Base-by-base conservation (phyloP, 2,888 invertebrate genomes). In the Disparrhopalites patrizii region DNA sequence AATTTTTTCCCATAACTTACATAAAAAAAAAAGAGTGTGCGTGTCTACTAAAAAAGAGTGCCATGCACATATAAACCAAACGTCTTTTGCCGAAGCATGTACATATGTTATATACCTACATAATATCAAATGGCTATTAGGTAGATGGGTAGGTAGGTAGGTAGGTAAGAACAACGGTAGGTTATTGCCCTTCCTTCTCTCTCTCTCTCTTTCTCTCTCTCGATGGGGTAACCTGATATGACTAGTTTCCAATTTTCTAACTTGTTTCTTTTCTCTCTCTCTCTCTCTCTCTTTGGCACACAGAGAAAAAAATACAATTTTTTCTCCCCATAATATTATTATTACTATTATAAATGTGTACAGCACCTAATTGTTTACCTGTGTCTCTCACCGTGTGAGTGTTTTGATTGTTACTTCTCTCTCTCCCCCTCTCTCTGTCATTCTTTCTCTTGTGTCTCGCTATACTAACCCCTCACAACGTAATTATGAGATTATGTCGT, bases 171-270 rank as follows among this genome's bases (percentile, higher is more conserved):
- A 63, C 63, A 63, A 40, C 54, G 63, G 57, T 67, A 63, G 67
- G 67, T 67, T 67, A 67, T 67, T 67, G 67, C 67, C 67, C 67
- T 67, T 67, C 67, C 66, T 66, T 52, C 62, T 60, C 60, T 23
- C 27, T 27, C 27, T 25, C 23, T 27, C 27, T 27, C 27, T 55
- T 33, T 55, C 25, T n/a, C 25, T 55, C 27, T n/a, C 3, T 58
- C 23, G 62, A 62, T 62, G 62, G 50, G 62, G 62, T 62, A 62
- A 62, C 51, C 51, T 36, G 62, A 62, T 62, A 62, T 62, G 62
- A 62, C 62, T 57, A 52, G 52, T 33, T 58, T 52, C 52, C 52
- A 52, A 60, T 60, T 60, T 60, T 60, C 60, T 60, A 60, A 60
- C 60, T 60, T 60, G 60, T 60, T 60, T 60, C 40, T 40, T 40